phyloP scores from a whole-genome alignment of 2,113 vertebrate genomes.

The Dendropsophus ebraccatus region DNA sequence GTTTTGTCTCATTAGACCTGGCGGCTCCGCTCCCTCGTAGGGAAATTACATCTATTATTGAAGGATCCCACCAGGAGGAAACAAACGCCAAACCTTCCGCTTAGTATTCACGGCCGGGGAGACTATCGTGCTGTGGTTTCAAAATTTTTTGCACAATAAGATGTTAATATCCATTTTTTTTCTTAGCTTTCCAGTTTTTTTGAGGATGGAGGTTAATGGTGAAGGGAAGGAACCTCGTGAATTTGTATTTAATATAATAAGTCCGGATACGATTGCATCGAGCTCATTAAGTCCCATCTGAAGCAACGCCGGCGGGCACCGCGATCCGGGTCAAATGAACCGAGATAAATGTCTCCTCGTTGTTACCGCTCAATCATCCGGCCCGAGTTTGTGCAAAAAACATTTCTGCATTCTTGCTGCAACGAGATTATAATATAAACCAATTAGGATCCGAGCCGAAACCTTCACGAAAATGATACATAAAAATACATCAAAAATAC shows the following conservation, averaged over 20 bases:
- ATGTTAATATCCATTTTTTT: constrained; percentile 10
- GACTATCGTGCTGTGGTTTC: constrained; percentile 7
- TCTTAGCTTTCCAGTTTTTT: background rate
- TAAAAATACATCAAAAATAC: background rate
- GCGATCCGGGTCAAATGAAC: constrained; percentile 56
- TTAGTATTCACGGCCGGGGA: constrained; percentile 31
- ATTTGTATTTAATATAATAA: constrained; percentile 42
- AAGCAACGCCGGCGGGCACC: constrained; percentile 44
- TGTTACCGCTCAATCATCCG: constrained; percentile 20
- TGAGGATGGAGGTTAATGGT: constrained; percentile 34
- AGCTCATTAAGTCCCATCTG: constrained; percentile 51
- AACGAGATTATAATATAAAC: background rate
- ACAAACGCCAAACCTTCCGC: constrained; percentile 44
- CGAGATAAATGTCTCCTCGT: constrained; percentile 42
- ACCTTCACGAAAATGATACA: background rate
- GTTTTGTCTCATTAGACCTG: constrained; percentile 63
- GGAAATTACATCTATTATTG: constrained; percentile 67
- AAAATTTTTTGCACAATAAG: background rate
- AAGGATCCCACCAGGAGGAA: constrained; percentile 63
- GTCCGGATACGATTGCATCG: constrained; percentile 19
- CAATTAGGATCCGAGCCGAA: background rate
- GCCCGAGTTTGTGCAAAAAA: constrained; percentile 17
- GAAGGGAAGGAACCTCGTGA: constrained; percentile 28
- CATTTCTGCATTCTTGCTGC: background rate
- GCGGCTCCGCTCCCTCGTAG: constrained; percentile 61